A percentile compares a stretch with the other conserved stretches of the same genome.
Conservation (phyloP, 2,113 vertebrate genomes). For the Gadus macrocephalus region DNA sequence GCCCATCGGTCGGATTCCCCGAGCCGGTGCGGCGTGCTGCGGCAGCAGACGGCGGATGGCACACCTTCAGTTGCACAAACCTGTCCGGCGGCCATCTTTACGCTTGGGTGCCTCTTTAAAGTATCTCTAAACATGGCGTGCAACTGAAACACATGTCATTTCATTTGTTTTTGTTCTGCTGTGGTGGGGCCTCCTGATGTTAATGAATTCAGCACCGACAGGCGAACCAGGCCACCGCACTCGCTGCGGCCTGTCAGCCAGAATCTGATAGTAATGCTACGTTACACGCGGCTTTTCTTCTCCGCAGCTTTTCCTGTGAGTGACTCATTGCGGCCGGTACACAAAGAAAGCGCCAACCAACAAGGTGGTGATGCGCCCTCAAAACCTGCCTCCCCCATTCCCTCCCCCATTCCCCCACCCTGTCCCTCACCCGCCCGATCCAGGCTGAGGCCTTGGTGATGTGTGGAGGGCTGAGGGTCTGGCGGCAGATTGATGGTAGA, state of each 20-base stretch:
- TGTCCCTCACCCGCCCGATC: constrained; percentile 9
- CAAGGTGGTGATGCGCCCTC: no score
- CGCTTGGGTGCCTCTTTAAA: constrained; percentile 39
- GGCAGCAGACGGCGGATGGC: constrained; percentile 10
- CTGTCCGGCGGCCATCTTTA: constrained; percentile 24
- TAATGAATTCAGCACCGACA: background rate
- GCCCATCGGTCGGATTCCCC: constrained; percentile 33
- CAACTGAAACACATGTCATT: constrained; percentile 25
- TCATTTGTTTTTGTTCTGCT: constrained; percentile 6
- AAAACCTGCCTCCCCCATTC: no score
- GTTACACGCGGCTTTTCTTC: constrained; percentile 38
- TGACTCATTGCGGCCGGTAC: constrained; percentile 43
- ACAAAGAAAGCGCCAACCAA: constrained; percentile 35
- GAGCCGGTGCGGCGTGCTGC: background rate
- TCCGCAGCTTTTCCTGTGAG: constrained; percentile 44
- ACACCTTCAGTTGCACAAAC: constrained; percentile 26
- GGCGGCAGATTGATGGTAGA: constrained; percentile 46
- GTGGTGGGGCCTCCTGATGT: constrained; percentile 5
- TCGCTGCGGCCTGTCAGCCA: constrained; percentile 34
- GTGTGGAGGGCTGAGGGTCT: constrained; percentile 37
- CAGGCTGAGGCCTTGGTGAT: constrained; percentile 35
- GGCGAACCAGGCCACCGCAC: constrained; percentile 26
- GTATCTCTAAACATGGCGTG: constrained; percentile 19
- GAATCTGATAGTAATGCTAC: constrained; percentile 46
- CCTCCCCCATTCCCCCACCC: background rate